phyloP scores from a whole-genome alignment of 1,140 invertebrate species.

The Drosophila equinoxialis region DNA sequence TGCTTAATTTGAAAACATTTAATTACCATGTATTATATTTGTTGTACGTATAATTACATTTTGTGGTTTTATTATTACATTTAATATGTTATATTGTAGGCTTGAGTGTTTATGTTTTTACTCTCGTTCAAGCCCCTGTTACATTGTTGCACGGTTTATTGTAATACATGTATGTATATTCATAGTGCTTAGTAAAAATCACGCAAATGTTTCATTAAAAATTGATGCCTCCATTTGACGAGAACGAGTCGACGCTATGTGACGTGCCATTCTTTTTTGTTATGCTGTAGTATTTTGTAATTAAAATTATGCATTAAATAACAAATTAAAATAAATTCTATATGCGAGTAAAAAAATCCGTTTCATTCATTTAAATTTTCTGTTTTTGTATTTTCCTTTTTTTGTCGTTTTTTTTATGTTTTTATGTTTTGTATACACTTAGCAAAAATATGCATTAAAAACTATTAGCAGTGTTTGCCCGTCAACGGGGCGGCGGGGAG shows the following conservation, averaged over 20 bases:
- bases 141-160: conserved; percentile 19
- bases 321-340: conserved; percentile 74
- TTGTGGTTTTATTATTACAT: conserved; percentile 67
- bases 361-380: conserved; percentile 12
- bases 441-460: conserved; percentile 73
- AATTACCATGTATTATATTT: conserved; percentile 76
- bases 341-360: conserved; percentile 40
- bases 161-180: conserved; percentile 31
- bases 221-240: conserved; percentile 68
- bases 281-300: conserved; percentile 22
- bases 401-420: conserved; percentile 21
- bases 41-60: conserved; percentile 73
- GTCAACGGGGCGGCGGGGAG: conserved; percentile 29
- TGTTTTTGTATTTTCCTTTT: conserved; percentile 5
- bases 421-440: conserved; percentile 71
- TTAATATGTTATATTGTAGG: conserved; percentile 38
- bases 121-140: background rate
- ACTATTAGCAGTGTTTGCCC: conserved; percentile 61
- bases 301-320: conserved; percentile 81
- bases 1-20: conserved; percentile 75
- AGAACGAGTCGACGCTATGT: conserved; percentile 37
- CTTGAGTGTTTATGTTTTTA: background rate
- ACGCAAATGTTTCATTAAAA: conserved; percentile 76
- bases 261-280: conserved; percentile 8
- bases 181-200: conserved; percentile 74